Percentiles rank a stretch among this genome's conserved stretches.
These are phyloP conservation scores for Balanococcus diminutus DNA, from an alignment of 2,888 invertebrate species.

Conservation along the genomic window DNA sequence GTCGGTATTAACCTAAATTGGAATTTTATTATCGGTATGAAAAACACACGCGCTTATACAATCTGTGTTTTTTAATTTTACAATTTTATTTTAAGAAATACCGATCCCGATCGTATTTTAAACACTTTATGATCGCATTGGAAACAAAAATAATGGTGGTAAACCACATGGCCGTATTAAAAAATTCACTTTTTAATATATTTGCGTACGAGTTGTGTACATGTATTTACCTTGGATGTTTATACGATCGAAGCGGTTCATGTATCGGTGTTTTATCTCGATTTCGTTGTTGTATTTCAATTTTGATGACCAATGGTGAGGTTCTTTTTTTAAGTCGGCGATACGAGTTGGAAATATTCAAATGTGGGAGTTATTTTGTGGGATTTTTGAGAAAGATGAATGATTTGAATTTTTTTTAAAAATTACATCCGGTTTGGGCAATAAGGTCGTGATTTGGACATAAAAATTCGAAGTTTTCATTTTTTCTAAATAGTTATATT, in stretches of 20 bases:
- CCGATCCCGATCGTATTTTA: background rate
- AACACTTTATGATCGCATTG: background rate
- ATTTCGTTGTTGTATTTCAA: background rate
- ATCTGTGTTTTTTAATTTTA: constrained; percentile 45
- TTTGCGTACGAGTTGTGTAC: background rate
- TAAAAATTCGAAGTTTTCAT: no score
- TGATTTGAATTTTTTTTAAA: no score
- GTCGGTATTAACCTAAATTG: constrained; percentile 47
- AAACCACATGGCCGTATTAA: constrained; percentile 43
- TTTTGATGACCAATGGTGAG: background rate
- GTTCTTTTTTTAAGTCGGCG: background rate
- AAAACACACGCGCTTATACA: background rate
- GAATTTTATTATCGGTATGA: constrained; percentile 20
- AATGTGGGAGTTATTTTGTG: no score
- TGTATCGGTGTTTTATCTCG: background rate
- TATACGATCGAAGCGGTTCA: background rate
- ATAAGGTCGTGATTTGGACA: no score
- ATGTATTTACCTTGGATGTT: background rate
- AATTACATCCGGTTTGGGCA: no score
- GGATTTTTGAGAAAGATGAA: no score
- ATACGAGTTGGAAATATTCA: no score
- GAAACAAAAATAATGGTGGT: constrained; percentile 4
- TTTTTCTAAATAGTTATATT: no score
- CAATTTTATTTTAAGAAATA: constrained; percentile 30
- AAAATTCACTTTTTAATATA: background rate